Conservation (phyloP, 2,113 vertebrate genomes). For the Ailuropoda melanoleuca region DNA sequence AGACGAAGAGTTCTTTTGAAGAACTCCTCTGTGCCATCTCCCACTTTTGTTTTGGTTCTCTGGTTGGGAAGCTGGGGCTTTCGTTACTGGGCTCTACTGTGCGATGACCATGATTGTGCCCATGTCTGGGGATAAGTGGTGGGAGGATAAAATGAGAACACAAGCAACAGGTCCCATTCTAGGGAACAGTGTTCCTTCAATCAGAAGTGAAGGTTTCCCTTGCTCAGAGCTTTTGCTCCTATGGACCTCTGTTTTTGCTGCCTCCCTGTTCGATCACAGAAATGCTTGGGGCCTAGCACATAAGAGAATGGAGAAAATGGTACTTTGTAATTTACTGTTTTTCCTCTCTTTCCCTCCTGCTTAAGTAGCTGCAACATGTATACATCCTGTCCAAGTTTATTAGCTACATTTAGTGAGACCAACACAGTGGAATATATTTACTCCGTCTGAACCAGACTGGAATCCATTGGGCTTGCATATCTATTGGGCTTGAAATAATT, state of each 20-base stretch:
- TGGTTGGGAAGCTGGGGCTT: not conserved
- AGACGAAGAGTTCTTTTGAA: not conserved
- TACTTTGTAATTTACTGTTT: constrained; percentile 6
- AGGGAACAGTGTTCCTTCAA: not conserved
- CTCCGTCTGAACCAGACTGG: not conserved
- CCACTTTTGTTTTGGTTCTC: not conserved
- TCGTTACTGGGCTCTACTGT: not conserved
- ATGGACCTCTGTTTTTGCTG: not conserved
- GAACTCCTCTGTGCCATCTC: not conserved
- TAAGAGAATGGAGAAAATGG: not conserved
- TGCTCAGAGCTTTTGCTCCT: not conserved
- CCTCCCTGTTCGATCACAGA: not conserved
- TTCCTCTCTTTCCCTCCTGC: not conserved
- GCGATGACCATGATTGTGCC: not conserved
- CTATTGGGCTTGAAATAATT: constrained; percentile 24
- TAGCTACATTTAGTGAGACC: not conserved
- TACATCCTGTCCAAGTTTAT: not conserved
- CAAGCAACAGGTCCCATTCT: not conserved
- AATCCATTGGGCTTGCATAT: not conserved
- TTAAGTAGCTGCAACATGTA: not conserved
- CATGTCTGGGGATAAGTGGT: not conserved
- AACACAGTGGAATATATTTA: not conserved
- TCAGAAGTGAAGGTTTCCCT: not conserved
- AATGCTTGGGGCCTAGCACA: not conserved
- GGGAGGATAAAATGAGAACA: not conserved